phyloP scores from a whole-genome alignment of 2,113 vertebrate genomes.

The Plecturocebus donacophilus region DNA sequence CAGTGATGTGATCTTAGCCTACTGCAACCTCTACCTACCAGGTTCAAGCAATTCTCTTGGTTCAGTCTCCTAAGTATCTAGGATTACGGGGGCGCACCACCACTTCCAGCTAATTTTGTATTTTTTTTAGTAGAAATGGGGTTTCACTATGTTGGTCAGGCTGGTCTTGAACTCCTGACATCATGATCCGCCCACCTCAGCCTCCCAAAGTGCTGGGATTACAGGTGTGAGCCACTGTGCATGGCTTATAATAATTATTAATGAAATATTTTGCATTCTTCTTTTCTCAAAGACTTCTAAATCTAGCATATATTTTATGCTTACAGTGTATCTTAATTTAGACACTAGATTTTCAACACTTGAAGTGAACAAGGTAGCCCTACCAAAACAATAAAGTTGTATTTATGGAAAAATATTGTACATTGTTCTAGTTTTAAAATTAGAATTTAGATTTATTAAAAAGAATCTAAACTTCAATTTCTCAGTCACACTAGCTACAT shows the following conservation, averaged over 20 bases:
- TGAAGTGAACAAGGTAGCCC: neutral
- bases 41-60: no score
- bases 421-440: neutral
- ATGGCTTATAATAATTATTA: neutral
- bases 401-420: neutral
- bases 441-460: slow-evolving; percentile 2
- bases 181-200: no score
- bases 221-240: no score
- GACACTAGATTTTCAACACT: neutral
- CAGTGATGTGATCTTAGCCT: no score
- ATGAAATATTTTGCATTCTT: neutral
- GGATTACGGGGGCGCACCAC: no score
- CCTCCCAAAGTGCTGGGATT: no score
- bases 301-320: neutral
- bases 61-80: no score
- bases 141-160: no score
- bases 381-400: neutral
- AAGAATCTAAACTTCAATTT: neutral
- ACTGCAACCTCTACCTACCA: no score
- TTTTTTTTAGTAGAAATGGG: no score
- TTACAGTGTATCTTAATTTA: neutral
- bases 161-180: no score
- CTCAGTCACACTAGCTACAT: neutral
- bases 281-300: neutral
- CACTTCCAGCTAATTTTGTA: no score